Percentiles rank a stretch among this genome's conserved stretches.
These are phyloP conservation scores for Acanthococcus lagerstroemiae DNA, from an alignment of 2,888 invertebrate genomes.

Conservation along the genomic window DNA sequence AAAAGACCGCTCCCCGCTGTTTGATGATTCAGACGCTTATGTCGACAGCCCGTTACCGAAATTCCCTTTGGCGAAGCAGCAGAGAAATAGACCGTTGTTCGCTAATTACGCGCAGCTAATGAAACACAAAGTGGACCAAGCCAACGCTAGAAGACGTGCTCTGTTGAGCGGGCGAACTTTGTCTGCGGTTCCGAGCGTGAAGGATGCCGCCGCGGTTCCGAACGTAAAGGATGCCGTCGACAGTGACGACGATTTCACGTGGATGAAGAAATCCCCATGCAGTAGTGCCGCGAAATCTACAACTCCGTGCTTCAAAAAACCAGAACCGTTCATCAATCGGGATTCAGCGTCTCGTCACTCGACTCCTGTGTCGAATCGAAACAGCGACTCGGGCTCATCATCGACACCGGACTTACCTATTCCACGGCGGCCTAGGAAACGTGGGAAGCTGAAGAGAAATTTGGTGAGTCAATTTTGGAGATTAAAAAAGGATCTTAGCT, in stretches of 20 bases:
- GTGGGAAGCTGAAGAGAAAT: not conserved
- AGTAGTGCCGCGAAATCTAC: not conserved
- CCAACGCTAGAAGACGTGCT: too few species aligned
- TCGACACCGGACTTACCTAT: not conserved
- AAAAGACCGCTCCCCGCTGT: not conserved
- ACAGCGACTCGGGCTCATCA: not conserved
- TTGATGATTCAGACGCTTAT: not conserved
- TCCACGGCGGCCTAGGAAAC: not conserved
- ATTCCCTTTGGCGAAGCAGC: not conserved
- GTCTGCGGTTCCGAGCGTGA: not conserved
- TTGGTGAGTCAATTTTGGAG: conserved; percentile 8
- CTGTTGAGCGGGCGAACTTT: not conserved
- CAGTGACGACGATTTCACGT: conserved; percentile 10
- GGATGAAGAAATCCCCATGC: not conserved
- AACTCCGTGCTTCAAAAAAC: conserved; percentile 13
- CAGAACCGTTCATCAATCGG: not conserved
- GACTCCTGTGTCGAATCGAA: not conserved
- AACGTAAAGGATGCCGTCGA: not conserved
- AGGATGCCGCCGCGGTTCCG: not conserved
- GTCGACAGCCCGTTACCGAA: not conserved
- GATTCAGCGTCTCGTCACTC: not conserved
- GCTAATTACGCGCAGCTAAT: not conserved
- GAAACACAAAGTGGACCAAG: not conserved
- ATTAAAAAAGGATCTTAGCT: too few species aligned
- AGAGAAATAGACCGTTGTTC: not conserved